Evolutionary conservation across 2,888 invertebrate species (phyloP), one percentile per base, ranked within the genome.

Genomic region (Agelastica alni): DNA sequence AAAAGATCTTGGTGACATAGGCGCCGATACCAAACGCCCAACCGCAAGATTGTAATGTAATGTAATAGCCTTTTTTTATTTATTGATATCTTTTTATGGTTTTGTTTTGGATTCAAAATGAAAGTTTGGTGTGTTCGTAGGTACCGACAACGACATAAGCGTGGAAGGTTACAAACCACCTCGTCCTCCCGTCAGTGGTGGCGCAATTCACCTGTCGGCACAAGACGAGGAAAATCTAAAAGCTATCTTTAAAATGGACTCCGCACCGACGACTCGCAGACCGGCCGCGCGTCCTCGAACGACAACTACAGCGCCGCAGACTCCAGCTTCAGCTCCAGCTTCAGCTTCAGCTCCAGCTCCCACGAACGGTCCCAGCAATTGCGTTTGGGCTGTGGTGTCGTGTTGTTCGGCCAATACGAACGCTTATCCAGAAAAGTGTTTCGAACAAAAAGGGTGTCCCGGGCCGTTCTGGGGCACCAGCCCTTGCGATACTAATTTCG

Each of bases 321-420:
- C 44, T 6, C 10, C 22, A 5, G 18, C 31, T 10, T 46, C 60
- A 30, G 13, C 43, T n/a, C 9, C 49, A 2, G 36, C 44, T 5
- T 13, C 26, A 1, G 18, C 34, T 6, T 10, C 46, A 7, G 30
- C 44, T 5, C 20, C 17, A 3, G 20, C 20, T 10, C n/a, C n/a
- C n/a, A 48, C 61, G 13, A 17, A 56, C 17, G 64, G 65, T 2
- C 67, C 67, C 2, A 67, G 65, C 28, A 59, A 65, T 41, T 91
- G 91, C 66, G 84, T 87, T 0, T 85, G 88, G 83, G 91, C 91
- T 0, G 87, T 91, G 43, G 77, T 89, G 4, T 83, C 85, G 1
- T 92, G 91, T 69, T 91, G 91, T 67, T 78, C 83, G 1, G 76
- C 77, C 0, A 74, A 76, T 0, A 75, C 75, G n/a, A 76, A 75